A percentile compares a stretch with the other conserved stretches of the same genome.
These are phyloP conservation scores for Hippocampus kuda DNA, from an alignment of 2,797 vertebrate genomes.

Conservation along the genomic window DNA sequence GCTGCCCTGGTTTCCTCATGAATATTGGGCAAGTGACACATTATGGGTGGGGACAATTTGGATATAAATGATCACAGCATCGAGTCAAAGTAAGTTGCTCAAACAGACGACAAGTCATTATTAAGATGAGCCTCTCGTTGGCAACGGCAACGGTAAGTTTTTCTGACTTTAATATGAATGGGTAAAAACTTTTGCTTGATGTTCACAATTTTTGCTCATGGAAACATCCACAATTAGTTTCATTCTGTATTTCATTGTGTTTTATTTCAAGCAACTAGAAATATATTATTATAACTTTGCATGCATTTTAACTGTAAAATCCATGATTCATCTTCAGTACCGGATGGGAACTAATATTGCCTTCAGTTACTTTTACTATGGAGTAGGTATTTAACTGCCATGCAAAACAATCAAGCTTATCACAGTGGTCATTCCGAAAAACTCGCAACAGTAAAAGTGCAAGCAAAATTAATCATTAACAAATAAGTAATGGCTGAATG, in stretches of 20 bases:
- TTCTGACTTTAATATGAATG: neutral
- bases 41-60: slow-evolving; percentile 29
- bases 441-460: neutral
- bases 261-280: neutral
- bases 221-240: neutral
- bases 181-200: neutral
- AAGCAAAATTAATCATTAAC: neutral
- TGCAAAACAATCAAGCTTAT: neutral
- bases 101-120: slow-evolving; percentile 12
- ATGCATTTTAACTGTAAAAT: neutral
- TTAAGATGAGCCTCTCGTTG: neutral
- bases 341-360: neutral
- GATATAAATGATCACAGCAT: slow-evolving; percentile 24
- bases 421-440: neutral
- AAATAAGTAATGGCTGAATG: neutral
- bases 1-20: slow-evolving; percentile 6
- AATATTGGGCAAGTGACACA: slow-evolving; percentile 33
- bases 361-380: neutral
- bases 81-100: slow-evolving; percentile 2
- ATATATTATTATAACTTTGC: neutral
- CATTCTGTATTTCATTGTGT: neutral
- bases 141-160: slow-evolving; percentile 3
- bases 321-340: neutral
- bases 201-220: neutral
- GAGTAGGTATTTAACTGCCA: neutral